phyloP scores from a whole-genome alignment of 1,140 invertebrate species.

The Drosophila rufa region DNA sequence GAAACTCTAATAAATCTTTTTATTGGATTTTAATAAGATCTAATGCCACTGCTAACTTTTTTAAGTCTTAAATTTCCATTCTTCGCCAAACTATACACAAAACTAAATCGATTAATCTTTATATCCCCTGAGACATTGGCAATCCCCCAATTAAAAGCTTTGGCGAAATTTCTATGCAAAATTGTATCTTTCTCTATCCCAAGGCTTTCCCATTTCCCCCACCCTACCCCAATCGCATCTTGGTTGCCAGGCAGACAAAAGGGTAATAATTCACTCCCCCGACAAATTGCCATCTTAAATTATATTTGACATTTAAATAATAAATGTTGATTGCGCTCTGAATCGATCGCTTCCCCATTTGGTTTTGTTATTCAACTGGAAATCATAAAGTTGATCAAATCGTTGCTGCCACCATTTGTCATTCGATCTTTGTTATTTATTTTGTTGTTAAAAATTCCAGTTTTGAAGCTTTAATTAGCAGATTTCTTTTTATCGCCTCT shows the following conservation, averaged over 20 bases:
- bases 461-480: constrained; percentile 65
- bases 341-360: constrained; percentile 26
- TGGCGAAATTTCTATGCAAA: constrained; percentile 34
- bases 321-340: constrained; percentile 53
- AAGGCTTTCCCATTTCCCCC: neutral
- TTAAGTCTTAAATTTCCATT: neutral
- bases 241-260: constrained; percentile 30
- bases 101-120: neutral
- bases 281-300: constrained; percentile 64
- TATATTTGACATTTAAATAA: constrained; percentile 70
- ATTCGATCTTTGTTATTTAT: constrained; percentile 46
- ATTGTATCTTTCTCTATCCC: constrained; percentile 17
- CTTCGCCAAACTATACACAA: neutral
- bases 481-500: constrained; percentile 44
- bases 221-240: constrained; percentile 35
- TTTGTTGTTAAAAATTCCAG: constrained; percentile 31
- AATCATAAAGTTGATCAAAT: constrained; percentile 30
- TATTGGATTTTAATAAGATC: no score
- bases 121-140: neutral
- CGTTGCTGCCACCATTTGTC: constrained; percentile 36
- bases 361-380: neutral
- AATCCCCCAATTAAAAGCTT: constrained; percentile 31
- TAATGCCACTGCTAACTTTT: neutral
- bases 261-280: constrained; percentile 45
- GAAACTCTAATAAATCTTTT: no score